phyloP scores from a whole-genome alignment of 1,140 invertebrate genomes.

The Dreissena polymorpha region DNA sequence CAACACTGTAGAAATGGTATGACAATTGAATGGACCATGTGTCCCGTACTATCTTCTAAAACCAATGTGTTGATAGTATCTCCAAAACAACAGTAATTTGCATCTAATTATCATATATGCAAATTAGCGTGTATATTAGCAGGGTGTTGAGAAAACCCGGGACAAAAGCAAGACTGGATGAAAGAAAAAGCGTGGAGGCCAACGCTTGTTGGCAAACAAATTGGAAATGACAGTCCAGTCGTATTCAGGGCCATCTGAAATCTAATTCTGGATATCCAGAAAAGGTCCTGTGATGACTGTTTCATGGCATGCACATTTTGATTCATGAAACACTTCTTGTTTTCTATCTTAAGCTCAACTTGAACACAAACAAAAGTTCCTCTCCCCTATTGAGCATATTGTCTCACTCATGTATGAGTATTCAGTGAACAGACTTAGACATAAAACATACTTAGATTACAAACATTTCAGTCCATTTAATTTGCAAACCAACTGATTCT shows the following conservation, averaged over 20 bases:
- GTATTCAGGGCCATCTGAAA: slow-evolving; percentile 46
- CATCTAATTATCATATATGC: slow-evolving; percentile 57
- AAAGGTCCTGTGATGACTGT: slow-evolving; percentile 31
- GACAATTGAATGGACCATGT: slow-evolving; percentile 9
- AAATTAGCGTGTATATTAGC: slow-evolving; percentile 49
- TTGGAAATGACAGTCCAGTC: slow-evolving; percentile 50
- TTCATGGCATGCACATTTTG: slow-evolving; percentile 36
- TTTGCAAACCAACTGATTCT: too few species aligned
- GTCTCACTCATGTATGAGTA: too few species aligned
- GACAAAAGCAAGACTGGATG: slow-evolving; percentile 1
- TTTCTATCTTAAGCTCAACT: too few species aligned
- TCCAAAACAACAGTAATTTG: slow-evolving; percentile 37
- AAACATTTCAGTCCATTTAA: too few species aligned
- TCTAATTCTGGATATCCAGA: slow-evolving; percentile 50
- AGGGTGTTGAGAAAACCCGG: slow-evolving; percentile 44
- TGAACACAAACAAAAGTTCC: too few species aligned
- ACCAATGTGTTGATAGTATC: slow-evolving; percentile 32
- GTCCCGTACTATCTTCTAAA: background rate
- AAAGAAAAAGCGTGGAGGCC: slow-evolving; percentile 33
- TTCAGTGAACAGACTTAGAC: too few species aligned
- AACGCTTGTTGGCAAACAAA: slow-evolving; percentile 37
- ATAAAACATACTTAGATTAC: too few species aligned
- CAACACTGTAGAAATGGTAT: background rate
- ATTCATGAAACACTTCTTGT: background rate
- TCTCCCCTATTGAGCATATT: too few species aligned